Percentiles rank a stretch among this genome's conserved stretches.
Evolutionary conservation across 1,140 invertebrate genomes (phyloP).

Genomic region (Drosophila auraria): DNA sequence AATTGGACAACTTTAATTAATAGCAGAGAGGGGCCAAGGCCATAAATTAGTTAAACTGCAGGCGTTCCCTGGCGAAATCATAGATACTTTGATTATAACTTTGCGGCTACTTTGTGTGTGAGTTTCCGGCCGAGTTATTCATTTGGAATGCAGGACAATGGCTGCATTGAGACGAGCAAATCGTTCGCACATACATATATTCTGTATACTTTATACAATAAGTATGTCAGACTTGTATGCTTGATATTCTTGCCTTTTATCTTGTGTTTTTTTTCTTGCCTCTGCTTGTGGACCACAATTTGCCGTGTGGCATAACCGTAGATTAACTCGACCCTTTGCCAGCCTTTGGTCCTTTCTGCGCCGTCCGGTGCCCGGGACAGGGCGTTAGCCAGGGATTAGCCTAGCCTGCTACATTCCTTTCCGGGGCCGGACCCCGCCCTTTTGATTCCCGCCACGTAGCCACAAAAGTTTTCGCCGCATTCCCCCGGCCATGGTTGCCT

Average conservation of each 20-base stretch:
- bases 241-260: slow-evolving; percentile 9
- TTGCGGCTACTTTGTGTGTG: slow-evolving; percentile 6
- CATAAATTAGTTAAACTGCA: slow-evolving; percentile 16
- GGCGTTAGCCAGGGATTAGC: slow-evolving; percentile 50
- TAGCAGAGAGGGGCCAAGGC: not conserved
- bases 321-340: slow-evolving; percentile 72
- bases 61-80: not conserved
- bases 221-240: slow-evolving; percentile 6
- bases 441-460: slow-evolving; percentile 31
- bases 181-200: not conserved
- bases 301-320: slow-evolving; percentile 44
- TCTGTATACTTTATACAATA: not conserved
- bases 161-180: slow-evolving; percentile 10
- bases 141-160: slow-evolving; percentile 45
- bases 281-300: slow-evolving; percentile 25
- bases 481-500: slow-evolving; percentile 2
- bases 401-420: slow-evolving; percentile 13
- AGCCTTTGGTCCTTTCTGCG: slow-evolving; percentile 29
- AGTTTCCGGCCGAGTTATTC: slow-evolving; percentile 7
- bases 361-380: not conserved
- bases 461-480: slow-evolving; percentile 41
- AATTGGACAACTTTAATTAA: slow-evolving; percentile 31
- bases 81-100: slow-evolving; percentile 11
- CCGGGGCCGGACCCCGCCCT: not conserved
- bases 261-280: not conserved